Evolutionary conservation across 2,888 invertebrate species (phyloP).

Genomic region (Toxonevra muliebris): DNA sequence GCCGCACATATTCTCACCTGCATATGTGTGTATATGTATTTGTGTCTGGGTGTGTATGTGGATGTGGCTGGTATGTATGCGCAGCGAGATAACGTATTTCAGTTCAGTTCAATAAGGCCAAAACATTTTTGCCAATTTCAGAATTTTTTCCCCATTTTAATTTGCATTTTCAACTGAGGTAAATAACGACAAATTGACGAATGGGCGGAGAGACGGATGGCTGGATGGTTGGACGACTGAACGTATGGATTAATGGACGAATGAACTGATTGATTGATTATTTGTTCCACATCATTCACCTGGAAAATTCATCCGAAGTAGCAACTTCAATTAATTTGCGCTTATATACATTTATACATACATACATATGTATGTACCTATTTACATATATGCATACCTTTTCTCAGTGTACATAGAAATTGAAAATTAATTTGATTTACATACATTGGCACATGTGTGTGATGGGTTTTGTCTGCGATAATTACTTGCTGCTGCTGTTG

Average conservation of each 20-base stretch:
- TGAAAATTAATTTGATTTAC: too few species aligned
- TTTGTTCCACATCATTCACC: constrained; percentile 64
- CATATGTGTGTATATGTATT: constrained; percentile 1
- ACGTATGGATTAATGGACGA: neutral
- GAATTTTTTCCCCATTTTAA: too few species aligned
- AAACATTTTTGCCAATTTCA: too few species aligned
- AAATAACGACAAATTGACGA: neutral
- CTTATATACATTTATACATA: constrained; percentile 28
- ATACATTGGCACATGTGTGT: too few species aligned
- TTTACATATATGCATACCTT: neutral
- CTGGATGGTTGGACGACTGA: constrained; percentile 3
- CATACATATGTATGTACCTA: neutral
- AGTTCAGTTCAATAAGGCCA: too few species aligned
- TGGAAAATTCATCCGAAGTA: constrained; percentile 64
- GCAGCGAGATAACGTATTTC: constrained; percentile 2
- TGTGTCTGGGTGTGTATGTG: neutral
- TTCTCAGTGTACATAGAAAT: neutral
- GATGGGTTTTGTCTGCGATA: too few species aligned
- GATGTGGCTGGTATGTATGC: neutral
- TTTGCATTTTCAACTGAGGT: too few species aligned
- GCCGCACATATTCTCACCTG: constrained; percentile 8
- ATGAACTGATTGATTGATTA: constrained; percentile 62
- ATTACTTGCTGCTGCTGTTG: too few species aligned
- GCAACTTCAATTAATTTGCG: constrained; percentile 46
- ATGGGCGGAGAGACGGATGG: neutral